phyloP scores from a whole-genome alignment of 2,888 invertebrate species.

The Folsomia candida region DNA sequence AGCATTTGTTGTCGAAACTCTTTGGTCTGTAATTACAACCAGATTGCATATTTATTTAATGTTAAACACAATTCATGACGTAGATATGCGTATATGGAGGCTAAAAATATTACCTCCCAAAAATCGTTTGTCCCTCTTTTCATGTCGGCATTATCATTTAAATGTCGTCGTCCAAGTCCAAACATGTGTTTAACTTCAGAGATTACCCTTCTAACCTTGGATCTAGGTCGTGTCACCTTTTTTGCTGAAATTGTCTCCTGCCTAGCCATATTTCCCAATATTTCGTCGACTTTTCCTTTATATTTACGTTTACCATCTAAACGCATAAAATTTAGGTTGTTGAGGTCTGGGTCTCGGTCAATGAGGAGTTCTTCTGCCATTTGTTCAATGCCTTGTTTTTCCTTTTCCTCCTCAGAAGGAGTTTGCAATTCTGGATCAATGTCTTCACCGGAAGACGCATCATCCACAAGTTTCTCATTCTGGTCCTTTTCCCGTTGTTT shows the following conservation, averaged over 20 bases:
- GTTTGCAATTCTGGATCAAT: neutral
- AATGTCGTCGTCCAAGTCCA: neutral
- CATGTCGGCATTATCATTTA: neutral
- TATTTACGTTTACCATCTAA: neutral
- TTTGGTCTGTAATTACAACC: neutral
- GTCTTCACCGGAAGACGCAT: neutral
- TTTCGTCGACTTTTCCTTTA: neutral
- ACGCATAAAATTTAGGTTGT: neutral
- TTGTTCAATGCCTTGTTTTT: neutral
- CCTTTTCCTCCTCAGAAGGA: neutral
- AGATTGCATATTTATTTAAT: no score
- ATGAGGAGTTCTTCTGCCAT: neutral
- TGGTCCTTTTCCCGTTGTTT: neutral
- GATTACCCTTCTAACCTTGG: neutral
- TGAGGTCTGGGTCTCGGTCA: neutral
- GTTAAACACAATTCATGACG: no score
- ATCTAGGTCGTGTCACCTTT: neutral
- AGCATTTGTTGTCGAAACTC: neutral
- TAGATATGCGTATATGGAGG: no score
- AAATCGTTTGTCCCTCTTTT: neutral
- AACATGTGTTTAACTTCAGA: neutral
- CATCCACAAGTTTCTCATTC: neutral
- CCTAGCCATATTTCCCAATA: neutral
- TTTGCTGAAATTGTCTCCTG: neutral
- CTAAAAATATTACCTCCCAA: neutral